A percentile compares a stretch with the other conserved stretches of the same genome.
Evolutionary conservation across 2,113 vertebrate genomes (phyloP).

Genomic region (Phalacrocorax aristotelis): DNA sequence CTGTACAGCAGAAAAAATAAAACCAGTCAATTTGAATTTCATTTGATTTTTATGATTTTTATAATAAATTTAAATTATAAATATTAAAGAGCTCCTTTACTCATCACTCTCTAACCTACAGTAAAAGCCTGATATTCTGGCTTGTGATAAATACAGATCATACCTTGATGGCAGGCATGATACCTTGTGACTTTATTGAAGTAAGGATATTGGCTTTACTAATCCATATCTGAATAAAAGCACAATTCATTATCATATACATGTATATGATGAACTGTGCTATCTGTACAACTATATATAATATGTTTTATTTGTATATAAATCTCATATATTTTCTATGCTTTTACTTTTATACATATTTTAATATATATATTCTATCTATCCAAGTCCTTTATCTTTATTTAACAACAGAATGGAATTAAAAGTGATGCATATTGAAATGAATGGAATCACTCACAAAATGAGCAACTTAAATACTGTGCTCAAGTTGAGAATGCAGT

Average conservation of each 20-base stretch:
- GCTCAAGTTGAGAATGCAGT: not conserved
- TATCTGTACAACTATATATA: not conserved
- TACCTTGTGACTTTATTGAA: not conserved
- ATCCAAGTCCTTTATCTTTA: not conserved
- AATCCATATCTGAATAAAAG: not conserved
- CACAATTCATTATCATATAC: not conserved
- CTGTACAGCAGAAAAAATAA: not conserved
- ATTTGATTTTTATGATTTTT: not conserved
- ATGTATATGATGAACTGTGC: not conserved
- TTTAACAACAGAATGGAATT: not conserved
- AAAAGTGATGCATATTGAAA: not conserved
- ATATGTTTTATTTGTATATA: not conserved
- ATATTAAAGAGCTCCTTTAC: not conserved
- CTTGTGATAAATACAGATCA: not conserved
- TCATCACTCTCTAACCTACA: not conserved
- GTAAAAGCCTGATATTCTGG: not conserved
- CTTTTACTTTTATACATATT: not conserved
- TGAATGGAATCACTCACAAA: not conserved
- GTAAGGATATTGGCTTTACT: not conserved
- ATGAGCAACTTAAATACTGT: not conserved
- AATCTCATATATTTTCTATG: not conserved
- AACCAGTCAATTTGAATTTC: not conserved
- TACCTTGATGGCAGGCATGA: accelerated
- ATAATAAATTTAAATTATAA: not conserved
- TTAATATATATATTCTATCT: not conserved